Evolutionary conservation across 2,797 vertebrate species (phyloP), one percentile per base, ranked within the genome.

Genomic region (Muscicapa comitata): DNA sequence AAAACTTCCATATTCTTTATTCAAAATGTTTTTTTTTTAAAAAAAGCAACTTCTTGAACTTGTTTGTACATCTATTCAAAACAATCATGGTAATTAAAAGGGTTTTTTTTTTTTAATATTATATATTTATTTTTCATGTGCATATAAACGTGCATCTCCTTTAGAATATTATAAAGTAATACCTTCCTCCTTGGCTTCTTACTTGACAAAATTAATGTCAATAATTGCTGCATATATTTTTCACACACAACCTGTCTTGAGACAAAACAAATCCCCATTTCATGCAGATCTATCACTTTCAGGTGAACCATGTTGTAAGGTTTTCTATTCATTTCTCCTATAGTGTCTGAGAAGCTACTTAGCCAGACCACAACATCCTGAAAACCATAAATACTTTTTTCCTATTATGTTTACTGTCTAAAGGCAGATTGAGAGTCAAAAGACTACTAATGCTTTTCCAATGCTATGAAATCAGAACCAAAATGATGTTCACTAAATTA

Each of bases 41-140:
- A 1, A 14, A 13, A 51, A 31, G 9, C 4, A 40, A 3, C 20
- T 11, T 11, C 3, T 17, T 74, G 0, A 7, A 38, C 48, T 11
- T 57, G 4, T 66, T 85, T 21, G 33, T 29, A 53, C 4, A 72
- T 38, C 24, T 66, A 12, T 28, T 74, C 25, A 37, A 72, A 83
- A 29, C 6, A 43, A 35, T 28, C 12, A 40, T 5, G 48, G 31
- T 10, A 31, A 86, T 2, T 53, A 5, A 63, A 63, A 1, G 42
- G 42, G 9, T 38, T 24, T 57, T 86, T 82, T 67, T n/a, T 18
- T 54, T n/a, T n/a, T n/a, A n/a, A 42, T 8, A 37, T 47, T 65
- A 47, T 13, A 20, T 31, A 61, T 70, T 47, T 70, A 2, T 2
- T 61, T 89, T 55, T 72, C 29, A 33, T 7, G 2, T 50, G 35